Base-by-base conservation (phyloP, 2,113 vertebrate genomes). In the Menidia beryllina region DNA sequence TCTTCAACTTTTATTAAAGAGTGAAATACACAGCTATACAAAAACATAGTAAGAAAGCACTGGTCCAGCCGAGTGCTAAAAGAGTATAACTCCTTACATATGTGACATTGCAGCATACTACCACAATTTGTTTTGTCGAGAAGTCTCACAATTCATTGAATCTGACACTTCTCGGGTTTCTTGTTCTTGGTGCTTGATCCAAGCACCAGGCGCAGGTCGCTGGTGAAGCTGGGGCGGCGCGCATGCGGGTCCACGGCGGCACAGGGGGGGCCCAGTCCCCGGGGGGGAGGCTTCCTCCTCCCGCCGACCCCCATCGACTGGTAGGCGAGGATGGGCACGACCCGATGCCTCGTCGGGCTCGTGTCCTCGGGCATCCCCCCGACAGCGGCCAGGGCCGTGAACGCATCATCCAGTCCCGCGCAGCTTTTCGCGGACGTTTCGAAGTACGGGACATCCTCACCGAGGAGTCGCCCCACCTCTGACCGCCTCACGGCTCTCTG, bases 161-260 rank as follows among this genome's bases (percentile, higher is more conserved):
- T 91, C 48, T 91, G 91, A 84, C 92, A 93, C 84, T 82, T 93
- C 87, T 93, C 92, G 45, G 86, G 82, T 91, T 91, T 93, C 49
- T 74, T 87, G 49, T 86, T 60, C 77, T 92, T 92, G 25, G 84
- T 81, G 59, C 86, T 90, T 67, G 91, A 87, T 77, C 87, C 88
- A 75, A 93, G 86, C 61, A 94, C 90, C 53, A 90, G 69, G 20
- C 65, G 84, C 69, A 94, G 88, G 83, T 94, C 93, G 57, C 90
- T 93, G 72, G 75, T 85, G 83, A 93, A 92, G 72, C 93, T 94
- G 20, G 93, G 93, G 20, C 93, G 90, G n/a, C 86, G 86, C 24
- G 92, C 92, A 23, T 89, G 54, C 0, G 91, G 89, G 9, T 90
- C 91, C 57, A 93, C 53, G 25, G 91, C 90, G 41, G 91, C 93